Percentiles rank a stretch among this genome's conserved stretches.
Evolutionary conservation across 2,888 invertebrate species (phyloP).

Genomic region (Mesoligia furuncula): DNA sequence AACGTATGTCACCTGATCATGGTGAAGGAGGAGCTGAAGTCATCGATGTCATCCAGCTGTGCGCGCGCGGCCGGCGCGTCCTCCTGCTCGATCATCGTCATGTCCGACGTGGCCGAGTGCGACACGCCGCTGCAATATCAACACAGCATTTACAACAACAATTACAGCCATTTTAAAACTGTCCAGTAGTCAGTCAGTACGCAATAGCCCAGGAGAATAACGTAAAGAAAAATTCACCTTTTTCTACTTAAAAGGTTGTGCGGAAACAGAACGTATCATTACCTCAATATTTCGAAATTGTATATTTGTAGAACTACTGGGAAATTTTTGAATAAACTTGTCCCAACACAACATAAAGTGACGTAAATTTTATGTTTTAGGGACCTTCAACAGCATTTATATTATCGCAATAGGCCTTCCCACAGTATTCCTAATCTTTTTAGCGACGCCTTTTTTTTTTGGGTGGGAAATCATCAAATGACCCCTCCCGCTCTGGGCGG

Average conservation of each 20-base stretch:
- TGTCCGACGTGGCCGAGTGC: slow-evolving; percentile 96
- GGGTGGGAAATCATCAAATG: too few species aligned
- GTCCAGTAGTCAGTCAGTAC: not conserved
- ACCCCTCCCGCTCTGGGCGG: too few species aligned
- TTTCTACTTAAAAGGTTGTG: too few species aligned
- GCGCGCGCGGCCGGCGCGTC: slow-evolving; percentile 77
- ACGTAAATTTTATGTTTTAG: not conserved
- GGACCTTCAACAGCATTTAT: not conserved
- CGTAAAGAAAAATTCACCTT: not conserved
- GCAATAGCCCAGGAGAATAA: not conserved
- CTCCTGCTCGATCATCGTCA: slow-evolving; percentile 97
- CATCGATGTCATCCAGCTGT: slow-evolving; percentile 82
- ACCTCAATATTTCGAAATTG: not conserved
- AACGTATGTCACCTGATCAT: slow-evolving; percentile 89
- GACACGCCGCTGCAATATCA: slow-evolving; percentile 79
- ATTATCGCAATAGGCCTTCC: not conserved
- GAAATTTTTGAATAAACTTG: not conserved
- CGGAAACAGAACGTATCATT: not conserved
- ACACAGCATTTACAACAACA: slow-evolving; percentile 3
- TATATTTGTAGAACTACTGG: not conserved
- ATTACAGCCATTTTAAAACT: not conserved
- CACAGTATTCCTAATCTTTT: not conserved
- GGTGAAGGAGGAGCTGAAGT: slow-evolving; percentile 90
- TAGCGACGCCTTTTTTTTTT: too few species aligned
- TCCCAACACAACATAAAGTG: not conserved